These are phyloP conservation scores for Psylliodes chrysocephalus DNA, from an alignment of 2,888 invertebrate genomes.

Conservation along the genomic window DNA sequence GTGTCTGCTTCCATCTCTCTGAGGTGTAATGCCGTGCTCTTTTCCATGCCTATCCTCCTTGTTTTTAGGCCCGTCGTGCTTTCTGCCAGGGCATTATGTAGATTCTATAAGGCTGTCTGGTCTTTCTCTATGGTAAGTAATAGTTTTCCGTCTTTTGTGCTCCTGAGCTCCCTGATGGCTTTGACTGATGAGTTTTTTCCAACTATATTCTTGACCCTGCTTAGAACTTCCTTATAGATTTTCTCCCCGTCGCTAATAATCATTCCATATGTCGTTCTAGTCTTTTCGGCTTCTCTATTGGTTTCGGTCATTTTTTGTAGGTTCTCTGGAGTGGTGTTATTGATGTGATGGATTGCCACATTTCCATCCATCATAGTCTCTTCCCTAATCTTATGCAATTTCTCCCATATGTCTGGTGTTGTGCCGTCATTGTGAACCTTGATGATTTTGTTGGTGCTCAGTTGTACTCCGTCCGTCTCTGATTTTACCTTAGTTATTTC, in stretches of 20 bases:
- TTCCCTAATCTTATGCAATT: background rate
- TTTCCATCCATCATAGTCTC: background rate
- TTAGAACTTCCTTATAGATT: slow-evolving; percentile 7
- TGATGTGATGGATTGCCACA: background rate
- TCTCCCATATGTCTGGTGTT: slow-evolving; percentile 2
- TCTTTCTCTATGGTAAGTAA: too few relatives aligned
- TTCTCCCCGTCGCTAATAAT: slow-evolving; percentile 5
- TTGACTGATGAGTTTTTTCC: background rate
- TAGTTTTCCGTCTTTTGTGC: too few relatives aligned
- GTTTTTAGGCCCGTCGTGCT: background rate
- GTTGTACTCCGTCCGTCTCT: background rate
- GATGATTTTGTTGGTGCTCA: slow-evolving; percentile 1
- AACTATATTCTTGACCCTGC: background rate
- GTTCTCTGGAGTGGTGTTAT: background rate
- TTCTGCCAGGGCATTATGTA: background rate
- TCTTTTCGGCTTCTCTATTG: background rate
- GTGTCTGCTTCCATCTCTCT: too few relatives aligned
- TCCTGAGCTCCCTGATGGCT: too few relatives aligned
- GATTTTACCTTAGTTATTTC: background rate
- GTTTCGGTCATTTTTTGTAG: slow-evolving; percentile 7
- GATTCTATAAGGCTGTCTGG: too few relatives aligned
- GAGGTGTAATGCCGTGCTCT: background rate
- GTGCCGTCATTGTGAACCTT: background rate
- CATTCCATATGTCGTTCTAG: background rate
- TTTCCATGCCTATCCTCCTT: slow-evolving; percentile 9